Evolutionary conservation across 2,888 invertebrate genomes (phyloP), one percentile per base, ranked within the genome.

Genomic region (Theretra japonica): DNA sequence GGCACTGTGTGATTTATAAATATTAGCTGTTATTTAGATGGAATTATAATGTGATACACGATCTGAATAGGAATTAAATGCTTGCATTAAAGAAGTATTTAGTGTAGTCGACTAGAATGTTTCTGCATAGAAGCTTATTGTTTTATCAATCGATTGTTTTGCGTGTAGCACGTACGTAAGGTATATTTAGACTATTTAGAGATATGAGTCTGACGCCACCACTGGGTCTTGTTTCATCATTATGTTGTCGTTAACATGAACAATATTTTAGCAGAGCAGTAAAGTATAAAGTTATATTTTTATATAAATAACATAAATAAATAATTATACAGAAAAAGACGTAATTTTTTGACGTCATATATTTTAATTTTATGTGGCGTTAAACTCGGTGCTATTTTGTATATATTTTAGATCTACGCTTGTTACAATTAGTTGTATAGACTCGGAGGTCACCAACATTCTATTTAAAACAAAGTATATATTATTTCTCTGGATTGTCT

Each of bases 341-440:
- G 41, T 41, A 41, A 4, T 41, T 41, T 28, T 41, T 41, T 41
- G 41, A 41, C 11, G 41, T 41, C 3, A 41, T 15, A 41, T 65
- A 41, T 4, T 48, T 23, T 65, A 21, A 41, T 62, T 7, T 41
- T 21, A 30, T 71, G 72, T 72, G 69, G 28, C 68, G 60, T 58
- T 48, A 60, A 62, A 56, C 70, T 73, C 70, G 77, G 78, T 78
- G 78, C 76, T 78, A 65, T 59, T 73, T 58, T 50, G 23, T 60
- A 50, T 70, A 41, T 58, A 25, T 17, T 23, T 23, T 65, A 65
- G 23, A 50, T 72, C 25, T 68, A 73, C 71, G 58, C 69, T 72
- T 62, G 75, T 75, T 74, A 71, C 73, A 73, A 2, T 48, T 65
- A 62, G 62, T 62, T 65, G 6, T 48, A 48, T 23, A 15, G 41